Conservation (phyloP, 2,113 vertebrate genomes). For the Gavialis gangeticus region DNA sequence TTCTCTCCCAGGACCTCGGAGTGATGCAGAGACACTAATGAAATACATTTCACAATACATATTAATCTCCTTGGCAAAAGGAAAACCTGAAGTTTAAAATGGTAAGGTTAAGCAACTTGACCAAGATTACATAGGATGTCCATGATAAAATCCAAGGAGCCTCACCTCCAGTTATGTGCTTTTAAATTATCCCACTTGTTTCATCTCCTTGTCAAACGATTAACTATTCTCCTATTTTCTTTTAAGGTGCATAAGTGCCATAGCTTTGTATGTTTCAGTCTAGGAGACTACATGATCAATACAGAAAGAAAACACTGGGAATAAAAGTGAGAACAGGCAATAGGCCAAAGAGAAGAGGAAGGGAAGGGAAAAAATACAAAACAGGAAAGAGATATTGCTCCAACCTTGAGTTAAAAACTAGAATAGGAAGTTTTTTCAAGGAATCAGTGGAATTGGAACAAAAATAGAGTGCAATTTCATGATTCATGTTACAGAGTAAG, state of each 20-base stretch:
- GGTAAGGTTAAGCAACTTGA: background rate
- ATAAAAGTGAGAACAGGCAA: conserved; percentile 8
- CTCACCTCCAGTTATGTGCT: background rate
- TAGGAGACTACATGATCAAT: background rate
- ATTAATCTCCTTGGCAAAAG: background rate
- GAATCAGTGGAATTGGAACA: background rate
- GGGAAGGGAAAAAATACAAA: conserved; percentile 16
- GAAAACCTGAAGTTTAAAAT: background rate
- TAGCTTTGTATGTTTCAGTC: background rate
- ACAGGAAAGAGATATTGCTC: background rate
- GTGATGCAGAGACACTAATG: background rate
- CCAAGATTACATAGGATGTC: background rate
- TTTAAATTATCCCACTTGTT: background rate
- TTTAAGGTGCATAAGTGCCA: background rate
- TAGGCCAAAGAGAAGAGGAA: background rate
- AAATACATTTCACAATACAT: background rate
- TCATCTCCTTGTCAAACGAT: background rate
- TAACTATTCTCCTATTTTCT: background rate
- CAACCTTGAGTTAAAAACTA: background rate
- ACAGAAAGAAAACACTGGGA: background rate
- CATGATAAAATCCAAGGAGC: background rate
- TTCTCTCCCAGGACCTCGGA: background rate
- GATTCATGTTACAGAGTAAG: background rate
- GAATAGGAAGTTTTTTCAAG: conserved; percentile 34
- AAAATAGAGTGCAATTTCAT: background rate